Evolutionary conservation across 2,113 vertebrate genomes (phyloP), one percentile per base, ranked within the genome.

Genomic region (Oophaga pumilio): DNA sequence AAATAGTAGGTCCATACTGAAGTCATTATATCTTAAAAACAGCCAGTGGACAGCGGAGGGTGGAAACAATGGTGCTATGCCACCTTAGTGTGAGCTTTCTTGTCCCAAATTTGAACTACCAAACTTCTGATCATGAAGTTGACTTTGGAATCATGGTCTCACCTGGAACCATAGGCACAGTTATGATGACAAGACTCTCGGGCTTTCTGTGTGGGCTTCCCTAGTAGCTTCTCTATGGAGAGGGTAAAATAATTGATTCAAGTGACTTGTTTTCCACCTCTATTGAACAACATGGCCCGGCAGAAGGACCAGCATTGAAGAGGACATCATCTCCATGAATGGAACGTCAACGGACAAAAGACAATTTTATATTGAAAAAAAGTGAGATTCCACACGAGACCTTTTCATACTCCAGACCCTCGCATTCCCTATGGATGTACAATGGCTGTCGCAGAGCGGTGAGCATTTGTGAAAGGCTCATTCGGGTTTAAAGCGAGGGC

Each of bases 401-500:
- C 80, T 26, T 52, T 82, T 82, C 80, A 82, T 50, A 18, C 60
- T 68, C 9, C 26, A 33, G 52, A 68, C 24, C 6, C 80, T 64
- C 22, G 24, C 22, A 14, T 68, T 66, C 60, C 79, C 52, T 66
- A 43, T 82, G 62, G 43, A 18, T 0, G 43, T 24, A 50, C 28
- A 82, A 49, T 66, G 49, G 80, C 22, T 68, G 62, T 82, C 80
- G 68, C 60, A 15, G 60, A 5, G 43, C 80, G 22, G 80, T 12
- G 6, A 6, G 60, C 12, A 6, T 43, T 82, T 82, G 79, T 82
- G 1, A 24, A 1, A 2, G 80, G 14, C 62, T 82, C 80, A 82
- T 82, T 82, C 80, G 68, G 26, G 80, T 82, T 82, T 17, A 68
- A 22, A 68, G 80, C 26, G 43, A 82, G 80, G 43, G 22, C 20